A percentile compares a stretch with the other conserved stretches of the same genome.
Conservation (phyloP, 1,140 invertebrate genomes). For the Andricus grossulariae region DNA sequence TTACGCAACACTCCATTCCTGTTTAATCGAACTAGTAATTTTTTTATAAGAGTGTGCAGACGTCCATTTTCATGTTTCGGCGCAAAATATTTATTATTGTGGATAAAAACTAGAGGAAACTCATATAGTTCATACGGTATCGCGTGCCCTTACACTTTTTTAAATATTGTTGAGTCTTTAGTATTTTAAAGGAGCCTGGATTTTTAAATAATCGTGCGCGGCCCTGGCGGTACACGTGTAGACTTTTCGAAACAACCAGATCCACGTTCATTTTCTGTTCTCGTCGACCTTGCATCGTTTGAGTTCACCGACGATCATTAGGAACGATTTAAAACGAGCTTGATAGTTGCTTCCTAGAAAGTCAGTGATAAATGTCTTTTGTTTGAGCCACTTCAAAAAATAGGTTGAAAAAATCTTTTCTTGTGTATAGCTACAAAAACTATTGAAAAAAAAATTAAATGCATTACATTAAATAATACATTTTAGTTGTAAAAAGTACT, state of each 20-base stretch:
- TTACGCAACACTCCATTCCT: too few relatives aligned
- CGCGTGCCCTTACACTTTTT: background rate
- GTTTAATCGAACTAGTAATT: too few relatives aligned
- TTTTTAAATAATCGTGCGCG: background rate
- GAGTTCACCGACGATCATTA: constrained; percentile 29
- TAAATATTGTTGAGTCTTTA: background rate
- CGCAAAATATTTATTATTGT: too few relatives aligned
- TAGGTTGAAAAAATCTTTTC: constrained; percentile 23
- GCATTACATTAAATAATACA: too few relatives aligned
- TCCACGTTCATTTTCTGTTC: constrained; percentile 14
- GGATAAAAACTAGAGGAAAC: too few relatives aligned
- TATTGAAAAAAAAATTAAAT: background rate
- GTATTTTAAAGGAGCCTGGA: background rate
- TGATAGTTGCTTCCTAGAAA: background rate
- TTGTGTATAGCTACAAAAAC: background rate
- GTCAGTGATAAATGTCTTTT: constrained; percentile 6
- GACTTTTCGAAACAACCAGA: constrained; percentile 23
- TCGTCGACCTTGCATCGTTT: constrained; percentile 29
- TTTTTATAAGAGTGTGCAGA: too few relatives aligned
- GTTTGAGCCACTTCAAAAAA: constrained; percentile 13
- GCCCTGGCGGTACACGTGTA: constrained; percentile 16
- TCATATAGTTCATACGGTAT: too few relatives aligned
- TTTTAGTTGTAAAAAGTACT: too few relatives aligned
- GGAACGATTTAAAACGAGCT: constrained; percentile 27
- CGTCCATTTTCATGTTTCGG: too few relatives aligned